Percentiles rank a stretch among this genome's conserved stretches.
These are phyloP conservation scores for Parambassis ranga DNA, from an alignment of 2,797 vertebrate species.

Conservation along the genomic window DNA sequence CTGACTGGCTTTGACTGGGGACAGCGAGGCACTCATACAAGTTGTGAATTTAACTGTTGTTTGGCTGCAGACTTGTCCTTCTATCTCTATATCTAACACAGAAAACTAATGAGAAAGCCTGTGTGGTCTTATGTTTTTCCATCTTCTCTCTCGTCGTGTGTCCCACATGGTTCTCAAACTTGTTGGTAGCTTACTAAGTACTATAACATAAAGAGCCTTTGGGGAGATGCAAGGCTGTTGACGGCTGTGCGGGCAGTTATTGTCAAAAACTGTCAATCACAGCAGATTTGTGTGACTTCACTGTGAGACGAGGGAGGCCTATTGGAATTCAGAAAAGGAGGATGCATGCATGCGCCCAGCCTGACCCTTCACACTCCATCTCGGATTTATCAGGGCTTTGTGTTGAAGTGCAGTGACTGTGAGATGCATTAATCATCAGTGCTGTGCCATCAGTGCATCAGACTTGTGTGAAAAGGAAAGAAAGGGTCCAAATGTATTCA, in stretches of 20 bases:
- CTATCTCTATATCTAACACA: background rate
- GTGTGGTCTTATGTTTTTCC: slow-evolving; percentile 13
- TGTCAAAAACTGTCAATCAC: slow-evolving; percentile 63
- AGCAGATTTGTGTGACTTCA: slow-evolving; percentile 43
- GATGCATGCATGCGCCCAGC: slow-evolving; percentile 49
- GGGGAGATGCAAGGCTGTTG: slow-evolving; percentile 45
- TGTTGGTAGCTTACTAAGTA: slow-evolving; percentile 33
- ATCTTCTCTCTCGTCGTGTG: background rate
- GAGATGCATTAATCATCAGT: slow-evolving; percentile 57
- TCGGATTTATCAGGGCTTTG: slow-evolving; percentile 45
- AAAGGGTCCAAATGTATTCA: slow-evolving; percentile 25
- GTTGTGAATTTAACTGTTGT: background rate
- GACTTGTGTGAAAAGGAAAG: background rate
- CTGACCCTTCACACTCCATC: slow-evolving; percentile 64
- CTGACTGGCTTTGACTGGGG: no score
- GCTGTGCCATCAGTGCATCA: background rate
- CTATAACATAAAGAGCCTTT: slow-evolving; percentile 42
- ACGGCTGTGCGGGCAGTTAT: slow-evolving; percentile 47
- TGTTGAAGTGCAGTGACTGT: slow-evolving; percentile 47
- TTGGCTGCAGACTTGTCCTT: background rate
- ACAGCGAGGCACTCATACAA: background rate
- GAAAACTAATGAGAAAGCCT: background rate
- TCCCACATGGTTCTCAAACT: slow-evolving; percentile 27
- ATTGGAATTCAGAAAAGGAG: slow-evolving; percentile 57
- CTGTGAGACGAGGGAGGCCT: background rate